Percentiles rank a stretch among this genome's conserved stretches.
These are phyloP conservation scores for Hirtodrosophila duncani DNA, from an alignment of 2,888 invertebrate genomes.

Conservation along the genomic window DNA sequence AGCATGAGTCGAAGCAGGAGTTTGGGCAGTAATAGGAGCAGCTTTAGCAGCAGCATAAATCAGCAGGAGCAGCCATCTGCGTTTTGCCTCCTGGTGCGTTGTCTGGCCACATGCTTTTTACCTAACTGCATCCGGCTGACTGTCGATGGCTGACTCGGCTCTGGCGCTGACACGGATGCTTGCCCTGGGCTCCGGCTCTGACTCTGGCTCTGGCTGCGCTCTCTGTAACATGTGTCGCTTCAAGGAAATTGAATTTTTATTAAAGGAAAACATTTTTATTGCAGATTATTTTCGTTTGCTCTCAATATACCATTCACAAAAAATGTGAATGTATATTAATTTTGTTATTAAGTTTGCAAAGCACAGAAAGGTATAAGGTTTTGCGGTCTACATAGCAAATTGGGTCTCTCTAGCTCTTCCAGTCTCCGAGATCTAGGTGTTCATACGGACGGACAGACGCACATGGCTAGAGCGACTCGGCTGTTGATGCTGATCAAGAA, in stretches of 20 bases:
- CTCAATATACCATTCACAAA: neutral
- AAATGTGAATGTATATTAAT: too few relatives aligned
- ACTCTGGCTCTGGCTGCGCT: conserved; percentile 16
- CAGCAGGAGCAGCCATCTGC: conserved; percentile 2
- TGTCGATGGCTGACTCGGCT: conserved; percentile 30
- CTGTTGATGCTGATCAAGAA: too few relatives aligned
- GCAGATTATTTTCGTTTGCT: conserved; percentile 69
- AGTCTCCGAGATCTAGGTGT: too few relatives aligned
- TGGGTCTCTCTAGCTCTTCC: too few relatives aligned
- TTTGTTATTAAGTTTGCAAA: too few relatives aligned
- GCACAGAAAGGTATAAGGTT: too few relatives aligned
- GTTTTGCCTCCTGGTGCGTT: conserved; percentile 24
- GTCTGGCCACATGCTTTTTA: conserved; percentile 30
- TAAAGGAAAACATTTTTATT: conserved; percentile 75
- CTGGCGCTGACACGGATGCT: conserved; percentile 11
- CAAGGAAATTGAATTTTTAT: conserved; percentile 75
- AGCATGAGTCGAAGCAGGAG: conserved; percentile 4
- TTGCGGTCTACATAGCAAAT: too few relatives aligned
- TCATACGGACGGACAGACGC: too few relatives aligned
- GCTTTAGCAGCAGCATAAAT: conserved; percentile 6
- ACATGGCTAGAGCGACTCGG: too few relatives aligned
- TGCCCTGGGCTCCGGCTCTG: conserved; percentile 21
- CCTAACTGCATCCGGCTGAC: conserved; percentile 63
- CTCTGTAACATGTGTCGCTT: conserved; percentile 69
- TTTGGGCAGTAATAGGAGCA: neutral